phyloP scores from a whole-genome alignment of 2,113 vertebrate species.

The Melanerpes formicivorus region DNA sequence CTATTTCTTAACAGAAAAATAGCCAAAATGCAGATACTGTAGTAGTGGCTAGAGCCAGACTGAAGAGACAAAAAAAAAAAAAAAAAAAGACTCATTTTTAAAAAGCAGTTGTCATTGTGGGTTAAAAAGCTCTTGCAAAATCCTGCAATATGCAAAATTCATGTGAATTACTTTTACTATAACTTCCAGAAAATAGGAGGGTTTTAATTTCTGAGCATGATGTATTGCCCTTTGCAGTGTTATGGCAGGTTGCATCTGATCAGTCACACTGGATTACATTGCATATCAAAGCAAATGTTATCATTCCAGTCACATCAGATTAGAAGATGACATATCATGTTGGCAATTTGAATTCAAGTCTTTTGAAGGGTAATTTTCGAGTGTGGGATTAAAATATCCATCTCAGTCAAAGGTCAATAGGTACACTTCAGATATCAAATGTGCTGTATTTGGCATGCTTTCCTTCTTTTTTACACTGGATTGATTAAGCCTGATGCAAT shows the following conservation, averaged over 20 bases:
- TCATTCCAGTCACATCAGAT: constrained; percentile 63
- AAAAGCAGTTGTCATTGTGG: background rate
- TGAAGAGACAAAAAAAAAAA: background rate
- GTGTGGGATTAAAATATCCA: constrained; percentile 65
- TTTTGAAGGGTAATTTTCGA: constrained; percentile 66
- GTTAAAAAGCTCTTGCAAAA: background rate
- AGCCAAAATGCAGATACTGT: background rate
- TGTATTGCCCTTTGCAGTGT: constrained; percentile 16
- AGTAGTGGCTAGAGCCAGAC: background rate
- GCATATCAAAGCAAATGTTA: constrained; percentile 54
- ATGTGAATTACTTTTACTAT: background rate
- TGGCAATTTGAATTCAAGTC: constrained; percentile 61
- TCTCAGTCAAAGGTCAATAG: constrained; percentile 61
- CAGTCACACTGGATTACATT: constrained; percentile 44
- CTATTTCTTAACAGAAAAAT: background rate
- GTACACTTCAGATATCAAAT: constrained; percentile 38
- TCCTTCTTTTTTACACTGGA: background rate
- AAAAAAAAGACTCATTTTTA: background rate
- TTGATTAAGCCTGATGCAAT: constrained; percentile 22
- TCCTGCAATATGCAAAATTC: background rate
- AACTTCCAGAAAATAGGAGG: background rate
- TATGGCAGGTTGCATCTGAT: constrained; percentile 55
- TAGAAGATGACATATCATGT: constrained; percentile 55
- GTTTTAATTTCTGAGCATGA: constrained; percentile 16
- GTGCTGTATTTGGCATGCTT: constrained; percentile 10